Base-by-base conservation (phyloP, 2,888 invertebrate species). In the Macrostomum cliftonense region DNA sequence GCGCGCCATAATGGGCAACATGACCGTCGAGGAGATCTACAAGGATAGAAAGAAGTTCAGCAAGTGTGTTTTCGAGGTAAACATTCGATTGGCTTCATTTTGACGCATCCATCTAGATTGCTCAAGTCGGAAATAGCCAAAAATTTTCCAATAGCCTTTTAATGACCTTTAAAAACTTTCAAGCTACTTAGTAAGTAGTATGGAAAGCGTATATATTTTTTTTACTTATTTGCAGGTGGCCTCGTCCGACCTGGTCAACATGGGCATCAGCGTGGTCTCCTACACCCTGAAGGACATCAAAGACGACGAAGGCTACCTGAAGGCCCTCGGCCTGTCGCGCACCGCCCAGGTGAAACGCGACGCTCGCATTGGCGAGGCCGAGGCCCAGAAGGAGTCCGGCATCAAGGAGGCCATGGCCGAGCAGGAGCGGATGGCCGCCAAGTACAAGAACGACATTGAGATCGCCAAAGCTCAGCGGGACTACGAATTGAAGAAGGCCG, bases 391-490 rank as follows among this genome's bases (percentile, higher is more conserved):
- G 48, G 91, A 93, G 64, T 84, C 91, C 0, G 79, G 79, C 61
- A 87, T 88, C 59, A 84, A 71, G 71, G 89, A 91, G 71, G 91
- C 91, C 0, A 81, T 88, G 64, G 93, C 93, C 0, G 91, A 93
- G 67, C 89, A 93, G 69, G 86, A 89, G 67, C 77, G 89, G 45
- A 87, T 91, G 88, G 88, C 89, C 0, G 77, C 89, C 0, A 79
- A 86, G 53, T 87, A 87, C 68, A 73, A 84, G 16, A 95, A 95
- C 72, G 91, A 95, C 66, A 88, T 89, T 1, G 91, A 93, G 71
- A 91, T 95, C 52, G 89, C 93, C 1, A 89, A 93, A 70, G 87
- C 93, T 0, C 84, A 88, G 66, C 76, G 93, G 54, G 91, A 95
- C 71, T 95, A 89, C 68, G 89, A 93, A 71, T 73, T 93, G 54